phyloP scores from a whole-genome alignment of 2,797 vertebrate species.

The Poliocrania exsul region DNA sequence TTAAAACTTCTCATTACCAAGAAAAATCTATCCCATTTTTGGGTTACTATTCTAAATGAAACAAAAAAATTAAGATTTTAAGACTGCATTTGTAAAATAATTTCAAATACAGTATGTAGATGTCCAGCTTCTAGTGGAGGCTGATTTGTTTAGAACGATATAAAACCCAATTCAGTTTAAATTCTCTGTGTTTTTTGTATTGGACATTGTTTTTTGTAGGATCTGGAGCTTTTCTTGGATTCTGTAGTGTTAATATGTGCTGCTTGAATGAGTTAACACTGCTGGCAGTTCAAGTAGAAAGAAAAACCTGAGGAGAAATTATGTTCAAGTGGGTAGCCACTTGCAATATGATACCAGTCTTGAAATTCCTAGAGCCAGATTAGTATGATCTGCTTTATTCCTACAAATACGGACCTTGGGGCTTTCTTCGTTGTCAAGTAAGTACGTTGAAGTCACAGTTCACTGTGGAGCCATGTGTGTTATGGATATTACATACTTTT shows the following conservation, averaged over 20 bases:
- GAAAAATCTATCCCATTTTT: not conserved
- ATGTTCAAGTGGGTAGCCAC: slow-evolving; percentile 41
- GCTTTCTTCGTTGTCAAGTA: slow-evolving; percentile 38
- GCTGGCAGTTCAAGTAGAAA: slow-evolving; percentile 47
- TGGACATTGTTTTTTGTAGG: not conserved
- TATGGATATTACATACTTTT: not conserved
- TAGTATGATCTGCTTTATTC: slow-evolving; percentile 46
- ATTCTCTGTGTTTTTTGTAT: not conserved
- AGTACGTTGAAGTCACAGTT: not conserved
- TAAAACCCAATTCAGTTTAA: not conserved
- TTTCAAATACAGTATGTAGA: not conserved
- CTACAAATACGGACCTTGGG: not conserved
- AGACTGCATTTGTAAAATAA: not conserved
- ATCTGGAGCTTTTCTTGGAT: not conserved
- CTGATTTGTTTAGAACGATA: not conserved
- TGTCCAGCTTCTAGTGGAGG: not conserved
- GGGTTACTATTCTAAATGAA: not conserved
- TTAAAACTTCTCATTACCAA: not conserved
- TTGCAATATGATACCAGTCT: slow-evolving; percentile 65
- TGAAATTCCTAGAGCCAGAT: slow-evolving; percentile 66
- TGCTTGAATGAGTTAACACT: slow-evolving; percentile 57
- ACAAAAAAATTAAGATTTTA: not conserved
- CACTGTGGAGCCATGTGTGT: not conserved
- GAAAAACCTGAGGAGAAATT: slow-evolving; percentile 60
- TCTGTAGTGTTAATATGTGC: not conserved